Base-by-base conservation (phyloP, 2,888 invertebrate genomes). In the Petrolisthes cinctipes region DNA sequence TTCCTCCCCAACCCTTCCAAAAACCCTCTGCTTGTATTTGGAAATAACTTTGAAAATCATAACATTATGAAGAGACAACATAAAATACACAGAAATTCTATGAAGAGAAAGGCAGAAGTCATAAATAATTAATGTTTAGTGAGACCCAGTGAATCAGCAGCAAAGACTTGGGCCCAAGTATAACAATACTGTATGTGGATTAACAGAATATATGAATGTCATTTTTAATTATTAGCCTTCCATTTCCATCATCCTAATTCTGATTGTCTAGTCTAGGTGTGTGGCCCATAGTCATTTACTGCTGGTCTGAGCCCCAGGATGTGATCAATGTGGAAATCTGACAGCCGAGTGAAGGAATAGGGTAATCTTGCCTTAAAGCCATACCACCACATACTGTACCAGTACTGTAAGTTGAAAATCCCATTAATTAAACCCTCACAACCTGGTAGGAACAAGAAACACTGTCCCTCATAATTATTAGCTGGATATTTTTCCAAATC, bases 301-400 rank as follows among this genome's bases (percentile, higher is more conserved):
- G 83, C 54, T 7, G 23, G 20, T 56, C 53, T 54, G 54, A 80
- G 83, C 76, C 76, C 37, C 23, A 37, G 61, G 61, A 14, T 78
- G 76, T 78, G 14, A n/a, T 14, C 20, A 61, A 61, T 20, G 37
- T 37, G 80, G 81, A 81, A 85, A 81, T 54, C 37, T 56, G 85
- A 85, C 85, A 85, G 85, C 37, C 37, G 68, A 81, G 81, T 85
- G 85, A 85, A 85, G 85, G 73, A 81, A 14, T 56, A 56, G n/a
- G 54, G 23, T 37, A 51, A 23, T 76, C 7, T 11, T 51, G 76
- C 76, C 53, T 37, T 6, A 4, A 79, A 56, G 73, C 51, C 73
- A 83, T 73, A 23, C 37, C 54, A 83, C 73, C 4, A 61, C 11
- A 57, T 56, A 51, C 82, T 51, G 68, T 82, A 51, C 23, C 56